Percentiles rank a stretch among this genome's conserved stretches.
These are phyloP conservation scores for Cynopterus sphinx DNA, from an alignment of 2,797 vertebrate genomes.

Conservation along the genomic window DNA sequence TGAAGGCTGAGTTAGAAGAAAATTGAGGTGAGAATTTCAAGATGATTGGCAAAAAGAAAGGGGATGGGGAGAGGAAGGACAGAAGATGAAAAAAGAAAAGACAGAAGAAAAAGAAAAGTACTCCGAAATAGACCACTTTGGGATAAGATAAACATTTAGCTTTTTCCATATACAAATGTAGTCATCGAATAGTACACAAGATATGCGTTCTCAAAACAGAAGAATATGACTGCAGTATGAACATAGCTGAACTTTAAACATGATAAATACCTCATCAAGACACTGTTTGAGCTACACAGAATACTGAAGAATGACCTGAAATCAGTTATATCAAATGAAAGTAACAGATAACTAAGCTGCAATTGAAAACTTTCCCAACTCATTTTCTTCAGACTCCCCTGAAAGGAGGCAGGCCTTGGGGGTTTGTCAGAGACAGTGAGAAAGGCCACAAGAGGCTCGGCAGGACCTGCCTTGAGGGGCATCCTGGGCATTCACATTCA, in stretches of 20 bases:
- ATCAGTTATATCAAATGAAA: neutral
- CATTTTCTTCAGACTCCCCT: neutral
- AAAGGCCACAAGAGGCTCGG: neutral
- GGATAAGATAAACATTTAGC: neutral
- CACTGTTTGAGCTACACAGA: neutral
- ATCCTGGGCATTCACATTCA: neutral
- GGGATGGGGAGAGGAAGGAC: neutral
- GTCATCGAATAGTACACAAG: neutral
- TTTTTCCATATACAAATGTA: neutral
- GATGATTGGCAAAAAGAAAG: neutral
- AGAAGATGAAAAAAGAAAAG: neutral
- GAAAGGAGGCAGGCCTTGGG: conserved; percentile 7
- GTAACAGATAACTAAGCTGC: conserved; percentile 28
- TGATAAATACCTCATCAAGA: conserved; percentile 18
- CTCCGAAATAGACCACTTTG: neutral
- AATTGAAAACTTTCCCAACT: neutral
- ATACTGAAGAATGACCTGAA: neutral
- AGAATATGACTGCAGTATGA: neutral
- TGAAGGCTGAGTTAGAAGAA: neutral
- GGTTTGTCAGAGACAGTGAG: neutral
- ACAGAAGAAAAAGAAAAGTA: neutral
- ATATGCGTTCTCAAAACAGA: conserved; percentile 47
- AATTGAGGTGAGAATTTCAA: neutral
- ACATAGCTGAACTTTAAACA: conserved; percentile 36
- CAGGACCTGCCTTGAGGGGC: neutral